Percentiles rank a stretch among this genome's conserved stretches.
Conservation (phyloP, 2,113 vertebrate genomes). For the Phalacrocorax pelagicus region DNA sequence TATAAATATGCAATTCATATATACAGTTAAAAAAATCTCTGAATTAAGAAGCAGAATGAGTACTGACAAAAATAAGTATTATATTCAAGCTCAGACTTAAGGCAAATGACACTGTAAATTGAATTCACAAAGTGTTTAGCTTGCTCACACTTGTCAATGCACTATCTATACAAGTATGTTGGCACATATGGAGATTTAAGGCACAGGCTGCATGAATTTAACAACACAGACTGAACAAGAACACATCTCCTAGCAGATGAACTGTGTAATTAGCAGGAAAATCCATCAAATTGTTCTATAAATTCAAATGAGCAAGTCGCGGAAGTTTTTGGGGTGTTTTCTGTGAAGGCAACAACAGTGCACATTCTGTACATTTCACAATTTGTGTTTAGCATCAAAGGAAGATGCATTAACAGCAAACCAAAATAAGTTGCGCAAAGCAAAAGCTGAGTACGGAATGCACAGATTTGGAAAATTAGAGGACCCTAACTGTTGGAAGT, state of each 20-base stretch:
- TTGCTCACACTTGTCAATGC: constrained; percentile 17
- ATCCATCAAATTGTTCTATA: background rate
- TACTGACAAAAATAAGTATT: background rate
- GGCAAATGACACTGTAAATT: background rate
- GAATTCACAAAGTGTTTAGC: background rate
- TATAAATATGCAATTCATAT: background rate
- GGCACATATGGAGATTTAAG: constrained; percentile 22
- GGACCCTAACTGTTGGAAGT: background rate
- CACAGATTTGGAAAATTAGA: background rate
- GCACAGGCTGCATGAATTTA: background rate
- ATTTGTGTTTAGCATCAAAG: background rate
- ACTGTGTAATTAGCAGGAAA: constrained; percentile 9
- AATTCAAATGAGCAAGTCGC: background rate
- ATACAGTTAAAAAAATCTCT: background rate
- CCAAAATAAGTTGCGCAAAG: background rate
- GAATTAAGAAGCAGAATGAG: background rate
- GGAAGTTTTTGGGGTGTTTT: background rate
- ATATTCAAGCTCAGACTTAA: background rate
- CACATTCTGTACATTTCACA: background rate
- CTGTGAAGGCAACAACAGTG: background rate
- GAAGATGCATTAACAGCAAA: background rate
- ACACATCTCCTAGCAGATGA: background rate
- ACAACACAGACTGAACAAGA: background rate
- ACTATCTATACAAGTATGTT: background rate
- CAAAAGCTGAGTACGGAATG: background rate